Conservation (phyloP, 2,797 vertebrate species). For the Fundulus diaphanus region DNA sequence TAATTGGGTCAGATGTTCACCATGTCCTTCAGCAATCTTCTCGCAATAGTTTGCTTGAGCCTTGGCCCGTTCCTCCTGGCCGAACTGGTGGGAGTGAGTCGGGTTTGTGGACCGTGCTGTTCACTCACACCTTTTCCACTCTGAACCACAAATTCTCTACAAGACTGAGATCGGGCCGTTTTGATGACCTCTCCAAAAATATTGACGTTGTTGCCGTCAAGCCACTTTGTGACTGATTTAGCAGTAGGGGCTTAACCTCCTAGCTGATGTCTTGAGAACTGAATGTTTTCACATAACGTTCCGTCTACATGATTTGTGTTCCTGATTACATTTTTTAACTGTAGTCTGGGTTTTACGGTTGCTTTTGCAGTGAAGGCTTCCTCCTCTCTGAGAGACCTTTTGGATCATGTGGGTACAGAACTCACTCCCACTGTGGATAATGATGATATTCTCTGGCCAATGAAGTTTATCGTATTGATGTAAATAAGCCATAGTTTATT, state of each 20-base stretch:
- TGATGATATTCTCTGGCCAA: no score
- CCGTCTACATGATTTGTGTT: no score
- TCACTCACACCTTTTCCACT: not conserved
- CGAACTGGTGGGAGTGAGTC: not conserved
- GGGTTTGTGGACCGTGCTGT: not conserved
- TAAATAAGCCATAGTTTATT: no score
- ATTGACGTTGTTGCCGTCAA: not conserved
- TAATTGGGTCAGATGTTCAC: not conserved
- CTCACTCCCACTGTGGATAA: no score
- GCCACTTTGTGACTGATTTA: not conserved
- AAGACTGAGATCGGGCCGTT: not conserved
- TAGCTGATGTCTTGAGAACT: not conserved
- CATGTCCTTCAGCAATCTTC: not conserved
- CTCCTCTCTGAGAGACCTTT: no score
- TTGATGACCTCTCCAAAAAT: not conserved
- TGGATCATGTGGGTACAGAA: no score
- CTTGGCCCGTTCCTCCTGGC: not conserved
- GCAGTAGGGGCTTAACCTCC: not conserved
- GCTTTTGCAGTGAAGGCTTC: no score
- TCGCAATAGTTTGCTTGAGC: not conserved
- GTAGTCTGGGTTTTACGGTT: no score
- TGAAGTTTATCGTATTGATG: no score
- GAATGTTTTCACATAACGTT: no score
- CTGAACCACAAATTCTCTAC: not conserved
- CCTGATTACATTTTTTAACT: no score